phyloP scores from a whole-genome alignment of 2,888 invertebrate genomes.

The Stenodema calcarata region DNA sequence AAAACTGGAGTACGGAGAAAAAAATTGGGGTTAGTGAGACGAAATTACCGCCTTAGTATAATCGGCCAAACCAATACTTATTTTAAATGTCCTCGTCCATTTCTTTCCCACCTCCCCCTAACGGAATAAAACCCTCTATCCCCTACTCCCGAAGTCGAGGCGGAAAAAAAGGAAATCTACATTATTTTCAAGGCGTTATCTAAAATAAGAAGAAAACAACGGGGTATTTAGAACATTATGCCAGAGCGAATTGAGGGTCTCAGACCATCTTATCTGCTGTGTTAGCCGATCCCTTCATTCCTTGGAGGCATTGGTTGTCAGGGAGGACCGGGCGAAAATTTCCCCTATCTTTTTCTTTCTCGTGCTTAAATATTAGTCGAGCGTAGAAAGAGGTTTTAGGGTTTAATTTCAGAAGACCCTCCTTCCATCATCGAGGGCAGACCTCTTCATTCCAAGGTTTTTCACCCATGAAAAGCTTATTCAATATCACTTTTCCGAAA shows the following conservation, averaged over 20 bases:
- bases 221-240: not conserved
- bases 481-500: not conserved
- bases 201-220: not conserved
- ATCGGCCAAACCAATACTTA: too few species aligned
- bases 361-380: conserved; percentile 22
- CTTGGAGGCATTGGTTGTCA: not conserved
- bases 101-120: too few species aligned
- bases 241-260: not conserved
- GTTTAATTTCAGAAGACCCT: conserved; percentile 31
- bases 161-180: not conserved
- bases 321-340: not conserved
- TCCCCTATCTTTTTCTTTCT: not conserved
- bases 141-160: not conserved
- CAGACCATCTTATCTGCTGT: not conserved
- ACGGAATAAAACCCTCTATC: too few species aligned
- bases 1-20: too few species aligned
- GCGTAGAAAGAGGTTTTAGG: not conserved
- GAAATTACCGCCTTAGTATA: too few species aligned
- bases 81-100: too few species aligned
- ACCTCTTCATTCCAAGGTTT: conserved; percentile 4
- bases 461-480: conserved; percentile 23
- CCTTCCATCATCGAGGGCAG: not conserved
- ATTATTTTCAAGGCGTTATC: conserved; percentile 13
- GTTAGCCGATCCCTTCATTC: conserved; percentile 8
- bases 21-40: too few species aligned